phyloP scores from a whole-genome alignment of 2,113 vertebrate species.

The Leptodactylus fuscus region DNA sequence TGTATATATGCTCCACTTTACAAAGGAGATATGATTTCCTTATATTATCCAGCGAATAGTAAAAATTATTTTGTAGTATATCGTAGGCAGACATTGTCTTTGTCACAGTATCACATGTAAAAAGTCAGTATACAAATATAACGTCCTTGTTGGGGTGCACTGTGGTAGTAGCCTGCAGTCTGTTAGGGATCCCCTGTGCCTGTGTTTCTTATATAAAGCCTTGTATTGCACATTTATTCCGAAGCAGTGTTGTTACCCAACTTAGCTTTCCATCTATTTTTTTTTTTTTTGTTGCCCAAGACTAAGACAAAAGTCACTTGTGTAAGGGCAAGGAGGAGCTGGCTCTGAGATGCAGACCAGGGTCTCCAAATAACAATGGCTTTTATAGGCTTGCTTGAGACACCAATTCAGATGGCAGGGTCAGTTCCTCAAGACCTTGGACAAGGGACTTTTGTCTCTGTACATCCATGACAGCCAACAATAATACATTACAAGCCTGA shows the following conservation, averaged over 20 bases:
- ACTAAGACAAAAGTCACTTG: slow-evolving; percentile 6
- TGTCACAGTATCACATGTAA: no score
- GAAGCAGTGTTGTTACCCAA: neutral
- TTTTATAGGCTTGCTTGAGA: neutral
- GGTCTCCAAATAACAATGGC: slow-evolving; percentile 3
- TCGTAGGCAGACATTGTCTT: no score
- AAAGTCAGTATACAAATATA: no score
- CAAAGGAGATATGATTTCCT: no score
- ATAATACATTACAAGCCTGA: neutral
- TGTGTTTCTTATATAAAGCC: neutral
- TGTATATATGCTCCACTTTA: no score
- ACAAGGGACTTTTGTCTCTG: slow-evolving; percentile 11
- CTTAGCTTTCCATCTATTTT: neutral
- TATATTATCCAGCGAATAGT: no score
- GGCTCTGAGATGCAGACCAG: neutral
- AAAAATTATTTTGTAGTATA: no score
- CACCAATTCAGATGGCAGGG: neutral
- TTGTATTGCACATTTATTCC: neutral
- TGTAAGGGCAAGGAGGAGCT: neutral
- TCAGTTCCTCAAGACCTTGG: neutral
- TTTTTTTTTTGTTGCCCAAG: neutral
- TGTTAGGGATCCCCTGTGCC: neutral
- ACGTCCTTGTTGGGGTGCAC: no score
- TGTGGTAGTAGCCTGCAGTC: neutral
- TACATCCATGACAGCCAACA: slow-evolving; percentile 7